Evolutionary conservation across 2,888 invertebrate species (phyloP), one percentile per base, ranked within the genome.

Genomic region (Lepidocyrtoides sp.): DNA sequence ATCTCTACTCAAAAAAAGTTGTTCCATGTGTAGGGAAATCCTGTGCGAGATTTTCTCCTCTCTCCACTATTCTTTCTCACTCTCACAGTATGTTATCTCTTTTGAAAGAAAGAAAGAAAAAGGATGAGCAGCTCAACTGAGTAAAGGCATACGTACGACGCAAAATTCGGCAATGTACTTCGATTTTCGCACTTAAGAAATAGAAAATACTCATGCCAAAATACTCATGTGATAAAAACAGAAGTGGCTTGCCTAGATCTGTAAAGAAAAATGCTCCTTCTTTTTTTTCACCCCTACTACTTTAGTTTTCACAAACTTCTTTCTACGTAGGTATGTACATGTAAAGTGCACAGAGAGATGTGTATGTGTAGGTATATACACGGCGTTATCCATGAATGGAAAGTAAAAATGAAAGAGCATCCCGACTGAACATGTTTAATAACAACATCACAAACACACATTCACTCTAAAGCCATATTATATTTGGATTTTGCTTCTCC

Each of bases 221-320:
- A 44, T 44, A 75, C 48, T 75, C 48, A 44, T 48, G 17, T 41
- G 57, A 57, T 36, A 60, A 60, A n/a, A 75, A 63, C 63, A 87
- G 79, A 48, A n/a, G n/a, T n/a, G n/a, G n/a, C n/a, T n/a, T n/a
- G n/a, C n/a, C n/a, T n/a, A n/a, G n/a, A n/a, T n/a, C n/a, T 87
- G 77, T 63, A 63, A 87, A 77, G 51, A 79, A 87, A 57, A 77
- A 77, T 77, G 48, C 63, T 87, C 26, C 29, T 36, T 54, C 20
- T 17, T 17, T 87, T 75, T 75, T 75, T 84, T 51, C 32, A 10
- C 12, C 20, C 23, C 26, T 2, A 2, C 26, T 60, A 7, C 17
- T 17, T 44, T 20, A 1, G 10, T 32, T 29, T 82, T 44, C 60
- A 23, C 29, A 26, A 77, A 26, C 54, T 79, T 51, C 26, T 26